Evolutionary conservation across 2,113 vertebrate species (phyloP), one percentile per base, ranked within the genome.

Genomic region (Zosterops japonicus): DNA sequence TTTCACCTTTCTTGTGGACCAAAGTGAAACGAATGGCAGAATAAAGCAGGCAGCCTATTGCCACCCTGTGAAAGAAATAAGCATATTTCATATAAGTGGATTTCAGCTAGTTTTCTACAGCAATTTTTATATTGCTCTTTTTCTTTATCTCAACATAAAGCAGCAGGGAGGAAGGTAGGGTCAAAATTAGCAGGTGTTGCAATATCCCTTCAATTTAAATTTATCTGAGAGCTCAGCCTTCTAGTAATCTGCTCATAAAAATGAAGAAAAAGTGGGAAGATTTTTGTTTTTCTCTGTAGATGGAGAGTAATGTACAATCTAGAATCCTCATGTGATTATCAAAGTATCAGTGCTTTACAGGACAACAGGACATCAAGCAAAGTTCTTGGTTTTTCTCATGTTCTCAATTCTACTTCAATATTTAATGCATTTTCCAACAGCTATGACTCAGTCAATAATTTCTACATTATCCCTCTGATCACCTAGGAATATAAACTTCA

Each of bases 351-450:
- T 39, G 17, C 5, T 81, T 69, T 55, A 36, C 28, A 35, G 12
- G 5, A 36, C 13, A 29, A 36, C 28, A 35, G 12, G 5, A 36
- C 11, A 29, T 47, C 20, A 44, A 10, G 8, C 49, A 39, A 1
- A 5, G 6, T 6, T 69, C 11, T 77, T 46, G 31, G 1, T 13
- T 53, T 74, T 93, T 63, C 11, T 9, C 4, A 25, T 71, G 10
- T 80, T 85, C 49, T n/a, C 89, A 95, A 91, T 95, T 93, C 57
- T 89, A 91, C 61, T 33, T 94, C 56, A 94, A 83, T 35, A 96
- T 68, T 53, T 71, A 96, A 92, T 76, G 20, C 75, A 55, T 94
- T 96, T 97, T 96, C 82, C 74, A 90, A 79, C 81, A 60, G 78
- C 44, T 89, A 47, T 81, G 49, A 84, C 75, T 93, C 52, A 93